Percentiles rank a stretch among this genome's conserved stretches.
Evolutionary conservation across 1,140 invertebrate species (phyloP).

Genomic region (Eubasilissa regina): DNA sequence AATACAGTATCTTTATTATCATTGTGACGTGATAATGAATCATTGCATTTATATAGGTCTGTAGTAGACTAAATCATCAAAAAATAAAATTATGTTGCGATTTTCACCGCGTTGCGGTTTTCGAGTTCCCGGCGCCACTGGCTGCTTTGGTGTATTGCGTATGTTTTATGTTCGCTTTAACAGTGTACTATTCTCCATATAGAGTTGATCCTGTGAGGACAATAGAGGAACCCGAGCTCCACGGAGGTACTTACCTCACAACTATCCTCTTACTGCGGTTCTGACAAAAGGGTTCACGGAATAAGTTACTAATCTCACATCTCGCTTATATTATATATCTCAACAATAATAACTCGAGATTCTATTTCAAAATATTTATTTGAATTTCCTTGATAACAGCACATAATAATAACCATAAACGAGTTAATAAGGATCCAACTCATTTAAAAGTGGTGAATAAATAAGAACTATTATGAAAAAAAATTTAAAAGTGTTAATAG

Average conservation of each 20-base stretch:
- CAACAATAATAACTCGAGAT: neutral
- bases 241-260: slow-evolving; percentile 1
- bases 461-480: too few relatives aligned
- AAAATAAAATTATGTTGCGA: too few relatives aligned
- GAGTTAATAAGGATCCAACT: too few relatives aligned
- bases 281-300: slow-evolving; percentile 10
- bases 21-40: too few relatives aligned
- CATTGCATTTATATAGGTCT: too few relatives aligned
- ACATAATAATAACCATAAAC: too few relatives aligned
- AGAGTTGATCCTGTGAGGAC: slow-evolving; percentile 39
- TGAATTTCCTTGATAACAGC: too few relatives aligned
- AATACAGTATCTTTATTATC: too few relatives aligned
- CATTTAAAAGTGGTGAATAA: too few relatives aligned
- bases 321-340: neutral
- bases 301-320: slow-evolving; percentile 11
- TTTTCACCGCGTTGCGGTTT: too few relatives aligned
- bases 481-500: too few relatives aligned
- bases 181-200: neutral
- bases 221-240: slow-evolving; percentile 31
- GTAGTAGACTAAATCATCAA: too few relatives aligned
- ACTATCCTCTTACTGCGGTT: slow-evolving; percentile 10
- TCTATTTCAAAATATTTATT: neutral
- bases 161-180: slow-evolving; percentile 46
- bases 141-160: slow-evolving; percentile 16
- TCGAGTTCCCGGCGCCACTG: neutral